Evolutionary conservation across 2,797 vertebrate species (phyloP).

Genomic region (Tinamus major): DNA sequence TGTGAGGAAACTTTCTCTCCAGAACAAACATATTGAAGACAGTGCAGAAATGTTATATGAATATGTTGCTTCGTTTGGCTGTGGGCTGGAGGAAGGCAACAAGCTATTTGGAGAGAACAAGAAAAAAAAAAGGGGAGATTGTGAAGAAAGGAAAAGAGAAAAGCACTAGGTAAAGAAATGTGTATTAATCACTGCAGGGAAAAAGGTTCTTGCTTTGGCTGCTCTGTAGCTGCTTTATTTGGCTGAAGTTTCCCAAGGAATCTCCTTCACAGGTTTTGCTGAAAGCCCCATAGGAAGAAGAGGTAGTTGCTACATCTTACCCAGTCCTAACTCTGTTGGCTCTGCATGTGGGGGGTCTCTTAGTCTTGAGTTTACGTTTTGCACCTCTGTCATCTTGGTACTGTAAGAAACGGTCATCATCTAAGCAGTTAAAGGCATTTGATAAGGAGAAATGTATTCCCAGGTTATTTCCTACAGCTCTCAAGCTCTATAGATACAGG

Average conservation of each 20-base stretch:
- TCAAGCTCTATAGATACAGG: neutral
- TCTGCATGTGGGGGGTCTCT: neutral
- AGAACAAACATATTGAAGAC: slow-evolving; percentile 59
- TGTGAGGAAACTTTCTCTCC: slow-evolving; percentile 38
- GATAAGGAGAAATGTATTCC: neutral
- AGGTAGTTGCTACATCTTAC: neutral
- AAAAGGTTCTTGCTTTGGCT: neutral
- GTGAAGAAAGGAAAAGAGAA: neutral
- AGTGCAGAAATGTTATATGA: slow-evolving; percentile 31
- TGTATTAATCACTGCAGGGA: neutral
- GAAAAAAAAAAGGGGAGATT: too few relatives aligned
- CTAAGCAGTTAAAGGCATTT: neutral
- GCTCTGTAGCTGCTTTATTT: neutral
- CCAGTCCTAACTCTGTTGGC: neutral
- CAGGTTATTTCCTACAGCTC: neutral
- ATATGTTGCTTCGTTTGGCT: neutral
- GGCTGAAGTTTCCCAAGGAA: neutral
- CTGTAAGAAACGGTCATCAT: neutral
- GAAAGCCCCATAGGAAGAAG: neutral
- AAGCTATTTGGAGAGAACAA: neutral
- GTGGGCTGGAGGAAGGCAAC: neutral
- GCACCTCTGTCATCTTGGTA: neutral
- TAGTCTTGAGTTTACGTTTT: neutral
- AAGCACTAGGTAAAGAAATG: neutral
- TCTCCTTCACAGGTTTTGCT: neutral